Conservation (phyloP, 2,888 invertebrate species). For the Meloe dianella region DNA sequence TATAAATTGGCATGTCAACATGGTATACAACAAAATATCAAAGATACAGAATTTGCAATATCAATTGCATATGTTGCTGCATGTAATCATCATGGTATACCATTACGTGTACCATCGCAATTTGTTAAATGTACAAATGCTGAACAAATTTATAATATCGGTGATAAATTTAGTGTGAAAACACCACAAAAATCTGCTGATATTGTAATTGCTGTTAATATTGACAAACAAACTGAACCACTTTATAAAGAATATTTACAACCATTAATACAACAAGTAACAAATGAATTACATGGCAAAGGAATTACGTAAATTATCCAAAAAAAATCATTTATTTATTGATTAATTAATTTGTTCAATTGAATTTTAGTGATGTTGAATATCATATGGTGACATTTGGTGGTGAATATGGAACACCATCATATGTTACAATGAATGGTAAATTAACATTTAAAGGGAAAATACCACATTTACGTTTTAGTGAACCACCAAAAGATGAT, state of each 20-base stretch:
- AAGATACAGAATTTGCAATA: conserved; percentile 69
- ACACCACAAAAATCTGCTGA: conserved; percentile 79
- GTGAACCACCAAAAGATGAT: conserved; percentile 42
- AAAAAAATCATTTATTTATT: too few species aligned
- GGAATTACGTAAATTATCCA: conserved; percentile 70
- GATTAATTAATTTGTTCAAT: too few species aligned
- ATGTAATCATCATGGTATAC: conserved; percentile 67
- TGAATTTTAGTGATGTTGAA: conserved; percentile 62
- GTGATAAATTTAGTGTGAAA: conserved; percentile 70
- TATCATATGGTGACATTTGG: conserved; percentile 67
- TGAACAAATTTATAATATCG: conserved; percentile 60
- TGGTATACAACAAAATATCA: conserved; percentile 63
- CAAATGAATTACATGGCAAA: conserved; percentile 67
- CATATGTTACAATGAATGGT: conserved; percentile 62
- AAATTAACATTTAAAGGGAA: conserved; percentile 63
- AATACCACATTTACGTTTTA: conserved; percentile 56
- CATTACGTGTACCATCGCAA: conserved; percentile 67
- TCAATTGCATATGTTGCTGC: conserved; percentile 73
- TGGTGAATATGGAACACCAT: conserved; percentile 64
- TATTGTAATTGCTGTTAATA: conserved; percentile 79
- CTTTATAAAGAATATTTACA: conserved; percentile 69
- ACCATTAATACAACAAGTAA: conserved; percentile 67
- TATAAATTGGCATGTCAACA: conserved; percentile 79
- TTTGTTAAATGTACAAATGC: conserved; percentile 66
- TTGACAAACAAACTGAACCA: conserved; percentile 66